Base-by-base conservation (phyloP, 2,113 vertebrate genomes). In the Embiotoca jacksoni region DNA sequence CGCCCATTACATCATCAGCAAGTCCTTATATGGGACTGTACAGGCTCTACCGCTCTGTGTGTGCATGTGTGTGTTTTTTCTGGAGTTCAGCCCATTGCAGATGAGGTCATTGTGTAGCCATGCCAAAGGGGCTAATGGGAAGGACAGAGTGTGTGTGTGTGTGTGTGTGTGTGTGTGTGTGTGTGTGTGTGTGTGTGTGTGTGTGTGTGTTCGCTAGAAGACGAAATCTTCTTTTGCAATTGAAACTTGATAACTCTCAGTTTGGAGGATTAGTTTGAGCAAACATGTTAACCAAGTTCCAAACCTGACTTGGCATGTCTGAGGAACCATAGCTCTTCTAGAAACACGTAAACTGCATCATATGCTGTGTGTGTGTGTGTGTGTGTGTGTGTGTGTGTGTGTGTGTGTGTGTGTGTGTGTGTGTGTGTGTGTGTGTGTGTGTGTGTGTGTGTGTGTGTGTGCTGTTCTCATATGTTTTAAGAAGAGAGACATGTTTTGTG, bases 1-100 rank as follows among this genome's bases (percentile, higher is more conserved):
- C 91, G 91, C 91, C 90, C 89, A 89, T 94, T 89, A 94, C 93
- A 92, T 94, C 93, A 94, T 93, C 91, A 89, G 78, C 84, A 88
- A 84, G 72, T 82, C 93, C 93, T 92, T 94, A 91, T 94, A 94
- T 91, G 93, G 93, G 78, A 84, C 82, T 86, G 73, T 76, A 84
- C 84, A 87, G 84, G 68, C 90, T 87, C 64, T 69, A 71, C 70
- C 37, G 67, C 58, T 71, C 52, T 74, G 73, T 65, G 68, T 82
- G 75, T 72, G 68, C 72, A 68, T 49, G 72, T 72, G 77, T 80
- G 77, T 85, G 61, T 80, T 78, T 77, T 88, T 85, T 87, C 86
- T 92, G 90, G 88, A 91, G 91, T 91, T 85, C 66, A 88, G 91
- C 91, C 92, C 89, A 88, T 80, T 89, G 75, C 80, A 92, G 81